These are phyloP conservation scores for Hydroisotoma schaefferi DNA, from an alignment of 2,888 invertebrate genomes.

Conservation along the genomic window DNA sequence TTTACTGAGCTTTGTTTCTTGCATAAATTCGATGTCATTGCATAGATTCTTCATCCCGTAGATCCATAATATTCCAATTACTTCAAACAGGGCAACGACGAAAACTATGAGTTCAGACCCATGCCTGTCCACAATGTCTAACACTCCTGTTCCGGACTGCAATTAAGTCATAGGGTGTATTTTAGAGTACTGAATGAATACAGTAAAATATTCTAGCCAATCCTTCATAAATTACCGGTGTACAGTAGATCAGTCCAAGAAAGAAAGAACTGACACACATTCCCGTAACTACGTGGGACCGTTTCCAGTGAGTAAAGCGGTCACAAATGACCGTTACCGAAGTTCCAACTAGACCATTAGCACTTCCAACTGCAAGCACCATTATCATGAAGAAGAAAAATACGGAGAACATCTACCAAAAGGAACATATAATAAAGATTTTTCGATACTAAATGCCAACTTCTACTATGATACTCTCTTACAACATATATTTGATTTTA, in stretches of 20 bases:
- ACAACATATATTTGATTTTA: neutral
- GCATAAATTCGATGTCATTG: slow-evolving; percentile 13
- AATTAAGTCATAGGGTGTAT: slow-evolving; percentile 28
- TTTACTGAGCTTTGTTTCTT: neutral
- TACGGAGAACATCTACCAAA: slow-evolving; percentile 55
- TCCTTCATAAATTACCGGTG: neutral
- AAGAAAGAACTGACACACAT: slow-evolving; percentile 60
- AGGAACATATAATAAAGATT: neutral
- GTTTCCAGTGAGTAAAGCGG: slow-evolving; percentile 61
- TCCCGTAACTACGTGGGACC: slow-evolving; percentile 60
- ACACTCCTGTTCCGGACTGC: slow-evolving; percentile 62
- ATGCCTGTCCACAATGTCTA: slow-evolving; percentile 58
- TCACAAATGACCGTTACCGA: slow-evolving; percentile 67
- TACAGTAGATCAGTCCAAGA: slow-evolving; percentile 65
- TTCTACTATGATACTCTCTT: too few species aligned
- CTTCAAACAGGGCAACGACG: slow-evolving; percentile 5
- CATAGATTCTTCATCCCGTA: slow-evolving; percentile 9
- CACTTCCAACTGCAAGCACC: slow-evolving; percentile 71
- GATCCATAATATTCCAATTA: neutral
- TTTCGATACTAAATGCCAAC: neutral
- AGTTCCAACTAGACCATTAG: slow-evolving; percentile 64
- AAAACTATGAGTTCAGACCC: slow-evolving; percentile 6
- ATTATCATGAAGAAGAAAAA: slow-evolving; percentile 81
- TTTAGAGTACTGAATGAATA: neutral
- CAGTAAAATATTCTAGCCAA: neutral